Percentiles rank a stretch among this genome's conserved stretches.
These are phyloP conservation scores for Florisuga fusca DNA, from an alignment of 2,797 vertebrate genomes.

Conservation along the genomic window DNA sequence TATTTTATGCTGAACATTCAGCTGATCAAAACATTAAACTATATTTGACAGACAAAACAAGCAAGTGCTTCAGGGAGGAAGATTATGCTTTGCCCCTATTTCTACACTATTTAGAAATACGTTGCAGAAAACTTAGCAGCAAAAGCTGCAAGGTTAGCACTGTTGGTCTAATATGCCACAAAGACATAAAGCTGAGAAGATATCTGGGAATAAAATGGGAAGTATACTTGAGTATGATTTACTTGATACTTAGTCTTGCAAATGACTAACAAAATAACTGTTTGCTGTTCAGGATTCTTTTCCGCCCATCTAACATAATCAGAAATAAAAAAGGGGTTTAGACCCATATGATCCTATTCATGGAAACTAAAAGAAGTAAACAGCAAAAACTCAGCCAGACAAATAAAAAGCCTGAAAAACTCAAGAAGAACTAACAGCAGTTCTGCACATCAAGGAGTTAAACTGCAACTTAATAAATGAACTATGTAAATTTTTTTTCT, in stretches of 20 bases:
- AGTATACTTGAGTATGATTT: background rate
- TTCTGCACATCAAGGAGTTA: background rate
- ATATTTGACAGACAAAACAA: background rate
- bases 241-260: background rate
- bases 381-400: background rate
- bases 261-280: background rate
- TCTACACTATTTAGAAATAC: background rate
- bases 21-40: background rate
- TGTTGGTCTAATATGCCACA: background rate
- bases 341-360: background rate
- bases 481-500: background rate
- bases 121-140: background rate
- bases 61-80: background rate
- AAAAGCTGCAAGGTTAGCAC: background rate
- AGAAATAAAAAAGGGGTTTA: fast-evolving
- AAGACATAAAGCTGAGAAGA: background rate
- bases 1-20: background rate
- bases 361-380: background rate
- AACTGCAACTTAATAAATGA: constrained; percentile 25
- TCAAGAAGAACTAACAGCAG: background rate
- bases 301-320: background rate
- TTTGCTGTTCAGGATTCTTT: background rate
- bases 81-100: background rate
- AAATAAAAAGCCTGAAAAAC: background rate
- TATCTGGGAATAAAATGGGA: background rate